Conservation (phyloP, 2,888 invertebrate genomes). For the Pasiphila rectangulata region DNA sequence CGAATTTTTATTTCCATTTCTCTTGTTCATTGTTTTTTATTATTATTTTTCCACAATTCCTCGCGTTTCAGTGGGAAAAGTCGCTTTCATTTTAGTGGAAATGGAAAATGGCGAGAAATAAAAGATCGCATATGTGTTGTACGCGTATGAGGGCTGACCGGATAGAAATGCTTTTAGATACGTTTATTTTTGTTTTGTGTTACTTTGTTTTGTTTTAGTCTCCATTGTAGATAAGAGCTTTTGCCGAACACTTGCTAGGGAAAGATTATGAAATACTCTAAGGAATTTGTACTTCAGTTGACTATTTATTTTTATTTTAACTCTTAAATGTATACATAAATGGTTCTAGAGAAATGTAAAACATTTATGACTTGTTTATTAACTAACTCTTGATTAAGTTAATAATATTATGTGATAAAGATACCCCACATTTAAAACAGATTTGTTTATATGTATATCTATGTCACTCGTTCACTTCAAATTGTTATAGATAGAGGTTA, state of each 20-base stretch:
- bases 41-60: slow-evolving; percentile 68
- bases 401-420: too few species aligned
- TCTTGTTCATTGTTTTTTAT: slow-evolving; percentile 69
- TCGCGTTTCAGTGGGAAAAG: slow-evolving; percentile 67
- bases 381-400: too few species aligned
- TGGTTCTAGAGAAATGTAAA: too few species aligned
- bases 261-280: too few species aligned
- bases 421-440: too few species aligned
- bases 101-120: slow-evolving; percentile 72
- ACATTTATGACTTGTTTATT: too few species aligned
- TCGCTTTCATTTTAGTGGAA: slow-evolving; percentile 73
- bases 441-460: too few species aligned
- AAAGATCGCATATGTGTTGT: slow-evolving; percentile 67
- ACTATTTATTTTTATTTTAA: too few species aligned
- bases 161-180: slow-evolving; percentile 52
- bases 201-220: not conserved
- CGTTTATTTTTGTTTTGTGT: slow-evolving; percentile 38
- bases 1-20: slow-evolving; percentile 78
- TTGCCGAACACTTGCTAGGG: not conserved
- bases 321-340: too few species aligned
- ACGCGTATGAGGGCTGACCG: slow-evolving; percentile 33
- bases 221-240: not conserved
- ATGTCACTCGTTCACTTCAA: too few species aligned
- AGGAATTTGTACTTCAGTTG: too few species aligned
- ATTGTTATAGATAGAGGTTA: too few species aligned